phyloP scores from a whole-genome alignment of 2,113 vertebrate genomes.

The Sturnus vulgaris region DNA sequence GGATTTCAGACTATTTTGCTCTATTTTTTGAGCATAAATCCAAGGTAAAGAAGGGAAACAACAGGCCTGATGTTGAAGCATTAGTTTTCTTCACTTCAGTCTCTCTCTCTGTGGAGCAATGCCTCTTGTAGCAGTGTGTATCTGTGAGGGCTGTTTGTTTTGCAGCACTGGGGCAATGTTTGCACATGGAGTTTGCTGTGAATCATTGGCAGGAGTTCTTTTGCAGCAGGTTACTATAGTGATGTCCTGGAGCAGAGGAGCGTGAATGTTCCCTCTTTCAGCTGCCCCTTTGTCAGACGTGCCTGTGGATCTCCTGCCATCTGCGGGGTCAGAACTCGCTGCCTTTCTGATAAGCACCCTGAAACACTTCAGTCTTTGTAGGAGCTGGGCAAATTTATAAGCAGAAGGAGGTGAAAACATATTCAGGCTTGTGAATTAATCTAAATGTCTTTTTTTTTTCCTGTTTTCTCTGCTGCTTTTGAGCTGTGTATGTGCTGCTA shows the following conservation, averaged over 20 bases:
- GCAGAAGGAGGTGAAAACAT: background rate
- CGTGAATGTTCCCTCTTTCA: background rate
- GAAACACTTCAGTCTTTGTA: background rate
- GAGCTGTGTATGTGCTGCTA: background rate
- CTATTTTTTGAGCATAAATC: background rate
- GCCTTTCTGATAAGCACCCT: background rate
- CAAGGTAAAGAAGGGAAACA: background rate
- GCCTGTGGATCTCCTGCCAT: background rate
- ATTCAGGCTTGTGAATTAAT: background rate
- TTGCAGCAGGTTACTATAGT: conserved; percentile 37
- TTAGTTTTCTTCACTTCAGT: background rate
- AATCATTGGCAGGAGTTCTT: conserved; percentile 29
- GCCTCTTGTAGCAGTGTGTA: background rate
- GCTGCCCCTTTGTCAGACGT: background rate
- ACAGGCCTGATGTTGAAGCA: rapidly evolving
- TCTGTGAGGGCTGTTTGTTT: background rate
- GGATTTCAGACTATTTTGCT: background rate
- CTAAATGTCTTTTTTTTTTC: background rate
- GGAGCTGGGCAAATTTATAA: background rate
- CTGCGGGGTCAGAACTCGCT: background rate
- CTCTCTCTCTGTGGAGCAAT: background rate
- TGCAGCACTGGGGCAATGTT: background rate
- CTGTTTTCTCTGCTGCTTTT: background rate
- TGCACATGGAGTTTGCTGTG: conserved; percentile 17
- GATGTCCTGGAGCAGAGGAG: background rate